phyloP scores from a whole-genome alignment of 2,113 vertebrate genomes.

The Erythrolamprus reginae region DNA sequence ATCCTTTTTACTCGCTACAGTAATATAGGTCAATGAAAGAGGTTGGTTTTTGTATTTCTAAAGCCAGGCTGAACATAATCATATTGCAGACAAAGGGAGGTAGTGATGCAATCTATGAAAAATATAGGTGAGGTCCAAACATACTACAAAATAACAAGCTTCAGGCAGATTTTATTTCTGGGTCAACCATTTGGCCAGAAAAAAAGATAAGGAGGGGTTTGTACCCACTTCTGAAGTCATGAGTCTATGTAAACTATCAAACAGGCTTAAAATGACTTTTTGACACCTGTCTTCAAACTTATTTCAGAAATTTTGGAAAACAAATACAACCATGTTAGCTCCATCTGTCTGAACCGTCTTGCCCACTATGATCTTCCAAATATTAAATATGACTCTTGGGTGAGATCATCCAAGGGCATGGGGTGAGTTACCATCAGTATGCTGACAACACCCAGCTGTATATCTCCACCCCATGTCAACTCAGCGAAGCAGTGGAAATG shows the following conservation, averaged over 20 bases:
- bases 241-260: neutral
- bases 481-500: too few relatives aligned
- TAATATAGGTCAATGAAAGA: neutral
- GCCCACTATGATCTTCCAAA: neutral
- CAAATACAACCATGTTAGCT: neutral
- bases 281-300: neutral
- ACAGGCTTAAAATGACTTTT: neutral
- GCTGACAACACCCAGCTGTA: too few relatives aligned
- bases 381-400: too few relatives aligned
- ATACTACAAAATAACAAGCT: neutral
- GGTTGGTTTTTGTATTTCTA: neutral
- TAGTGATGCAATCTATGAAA: neutral
- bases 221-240: neutral
- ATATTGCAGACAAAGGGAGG: neutral
- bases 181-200: neutral
- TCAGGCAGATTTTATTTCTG: neutral
- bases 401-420: too few relatives aligned
- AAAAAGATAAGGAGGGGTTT: neutral
- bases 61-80: neutral
- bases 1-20: neutral
- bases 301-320: neutral
- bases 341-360: neutral
- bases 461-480: too few relatives aligned
- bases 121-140: neutral
- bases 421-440: too few relatives aligned